These are phyloP conservation scores for Harpalus rubripes DNA, from an alignment of 2,888 invertebrate genomes.

Conservation along the genomic window DNA sequence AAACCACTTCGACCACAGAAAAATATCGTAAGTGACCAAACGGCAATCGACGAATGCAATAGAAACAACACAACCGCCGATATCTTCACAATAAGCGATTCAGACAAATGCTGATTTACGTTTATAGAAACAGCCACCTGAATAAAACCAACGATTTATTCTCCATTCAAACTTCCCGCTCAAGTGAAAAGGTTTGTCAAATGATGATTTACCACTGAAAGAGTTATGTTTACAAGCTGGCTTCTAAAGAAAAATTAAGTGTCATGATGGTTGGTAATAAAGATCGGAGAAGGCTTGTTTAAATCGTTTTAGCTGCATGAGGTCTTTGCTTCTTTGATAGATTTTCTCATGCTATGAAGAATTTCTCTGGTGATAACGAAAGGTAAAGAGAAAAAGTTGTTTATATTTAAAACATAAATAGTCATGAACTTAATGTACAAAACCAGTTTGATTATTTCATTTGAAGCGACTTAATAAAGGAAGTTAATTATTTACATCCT, in stretches of 20 bases:
- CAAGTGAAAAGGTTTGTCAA: conserved; percentile 7
- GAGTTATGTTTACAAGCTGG: not conserved
- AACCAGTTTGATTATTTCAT: conserved; percentile 47
- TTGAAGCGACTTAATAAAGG: conserved; percentile 44
- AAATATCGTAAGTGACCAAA: not conserved
- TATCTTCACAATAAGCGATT: conserved; percentile 49
- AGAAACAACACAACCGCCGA: conserved; percentile 20
- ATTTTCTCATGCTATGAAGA: not conserved
- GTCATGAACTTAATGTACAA: conserved; percentile 17
- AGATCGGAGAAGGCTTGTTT: conserved; percentile 21
- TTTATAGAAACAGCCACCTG: conserved; percentile 13
- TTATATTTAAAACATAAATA: conserved; percentile 27
- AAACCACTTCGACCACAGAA: conserved; percentile 15
- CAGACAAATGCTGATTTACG: conserved; percentile 47
- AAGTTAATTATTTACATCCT: conserved; percentile 51
- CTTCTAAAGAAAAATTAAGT: conserved; percentile 11
- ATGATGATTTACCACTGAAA: conserved; percentile 7
- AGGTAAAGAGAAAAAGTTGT: not conserved
- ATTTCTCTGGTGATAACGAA: not conserved
- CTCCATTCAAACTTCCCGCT: conserved; percentile 7
- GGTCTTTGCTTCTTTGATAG: not conserved
- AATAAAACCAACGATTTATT: conserved; percentile 22
- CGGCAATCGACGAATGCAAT: conserved; percentile 13
- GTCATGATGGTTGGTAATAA: conserved; percentile 29
- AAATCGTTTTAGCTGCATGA: conserved; percentile 12